These are phyloP conservation scores for Acanthopleura granulata DNA, from an alignment of 2,888 invertebrate species.

Conservation along the genomic window DNA sequence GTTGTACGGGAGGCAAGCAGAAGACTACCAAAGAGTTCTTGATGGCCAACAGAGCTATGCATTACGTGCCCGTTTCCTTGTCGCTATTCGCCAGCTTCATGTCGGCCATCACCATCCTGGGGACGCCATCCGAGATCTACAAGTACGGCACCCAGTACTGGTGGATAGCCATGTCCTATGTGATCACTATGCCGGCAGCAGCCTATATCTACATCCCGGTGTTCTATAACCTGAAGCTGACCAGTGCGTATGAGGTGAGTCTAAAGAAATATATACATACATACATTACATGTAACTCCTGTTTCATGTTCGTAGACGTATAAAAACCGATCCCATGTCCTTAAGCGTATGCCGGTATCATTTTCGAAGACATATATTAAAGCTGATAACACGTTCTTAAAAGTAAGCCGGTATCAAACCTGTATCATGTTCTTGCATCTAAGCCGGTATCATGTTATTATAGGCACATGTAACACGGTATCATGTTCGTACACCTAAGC, in stretches of 20 bases:
- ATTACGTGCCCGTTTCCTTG: conserved; percentile 36
- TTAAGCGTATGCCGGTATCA: too few species aligned
- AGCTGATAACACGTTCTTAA: too few species aligned
- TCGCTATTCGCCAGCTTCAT: conserved; percentile 40
- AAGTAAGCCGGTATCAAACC: too few species aligned
- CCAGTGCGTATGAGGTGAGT: conserved; percentile 39
- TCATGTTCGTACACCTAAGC: too few species aligned
- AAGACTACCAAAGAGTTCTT: conserved; percentile 39
- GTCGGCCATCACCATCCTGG: conserved; percentile 37
- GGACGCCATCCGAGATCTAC: conserved; percentile 30
- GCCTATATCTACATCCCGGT: conserved; percentile 39
- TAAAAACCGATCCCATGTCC: too few species aligned
- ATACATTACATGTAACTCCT: too few species aligned
- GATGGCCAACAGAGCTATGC: conserved; percentile 32
- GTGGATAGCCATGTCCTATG: conserved; percentile 33
- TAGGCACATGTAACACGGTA: too few species aligned
- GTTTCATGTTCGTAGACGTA: too few species aligned
- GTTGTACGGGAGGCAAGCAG: conserved; percentile 35
- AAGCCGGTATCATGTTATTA: too few species aligned
- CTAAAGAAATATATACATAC: too few species aligned
- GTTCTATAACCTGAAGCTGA: conserved; percentile 33
- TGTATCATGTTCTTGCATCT: too few species aligned
- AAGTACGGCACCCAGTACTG: conserved; percentile 32
- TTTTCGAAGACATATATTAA: too few species aligned
- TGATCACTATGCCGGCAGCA: conserved; percentile 33